Evolutionary conservation across 2,888 invertebrate genomes (phyloP), one percentile per base, ranked within the genome.

Genomic region (Toxonevra muliebris): DNA sequence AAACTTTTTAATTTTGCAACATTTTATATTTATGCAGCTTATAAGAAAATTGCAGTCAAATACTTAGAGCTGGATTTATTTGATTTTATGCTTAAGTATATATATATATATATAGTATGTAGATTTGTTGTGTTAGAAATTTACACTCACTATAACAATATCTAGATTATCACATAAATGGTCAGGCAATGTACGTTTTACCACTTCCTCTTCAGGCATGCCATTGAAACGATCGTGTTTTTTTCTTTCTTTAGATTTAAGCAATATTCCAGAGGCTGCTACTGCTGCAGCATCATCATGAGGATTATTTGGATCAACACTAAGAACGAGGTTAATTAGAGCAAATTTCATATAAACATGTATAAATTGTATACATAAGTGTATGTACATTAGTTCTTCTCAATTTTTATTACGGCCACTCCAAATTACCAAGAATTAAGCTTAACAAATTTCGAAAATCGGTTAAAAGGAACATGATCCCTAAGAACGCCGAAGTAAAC

Each of bases 161-260:
- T 98, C 98, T 86, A 98, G 91, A 88, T 96, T 95, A 86, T 92
- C 91, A 42, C 93, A 89, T 74, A 98, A 89, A 87, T 97, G 96
- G 88, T 98, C 98, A 70, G 98, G 97, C 84, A 98, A 89, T 75
- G 94, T 94, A 80, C 96, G 90, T 81, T 95, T 93, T 70, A 94
- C 91, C 58, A 98, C 96, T 88, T 98, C 97, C 85, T 97, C 97
- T 87, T 97, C 97, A 71, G 95, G 92, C 94, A 97, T 94, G 70
- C 96, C 96, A 88, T 96, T 95, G 87, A 96, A 96, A 72, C 96
- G 91, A 87, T 96, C 96, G 86, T 95, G 95, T 86, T 95, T 95
- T 87, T 96, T 96, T 79, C 95, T 89, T 86, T 95, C 95, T 86
- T 95, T 96, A 79, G 76, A 70, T 54, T 79, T 81, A 1, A 73